Evolutionary conservation across 2,888 invertebrate genomes (phyloP).

Genomic region (Meandrusa payeni): DNA sequence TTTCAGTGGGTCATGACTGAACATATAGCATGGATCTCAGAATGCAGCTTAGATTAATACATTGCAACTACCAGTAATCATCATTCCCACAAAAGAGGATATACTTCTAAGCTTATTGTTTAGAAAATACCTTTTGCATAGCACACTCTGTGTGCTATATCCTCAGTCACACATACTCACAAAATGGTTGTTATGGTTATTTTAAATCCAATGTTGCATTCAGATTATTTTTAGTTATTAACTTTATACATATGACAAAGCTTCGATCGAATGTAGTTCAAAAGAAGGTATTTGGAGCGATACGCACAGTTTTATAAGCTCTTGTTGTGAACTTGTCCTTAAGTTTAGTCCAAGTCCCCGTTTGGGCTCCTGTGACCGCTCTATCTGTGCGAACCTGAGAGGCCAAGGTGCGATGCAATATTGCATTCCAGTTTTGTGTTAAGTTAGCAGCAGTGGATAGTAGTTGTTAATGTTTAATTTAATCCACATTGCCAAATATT

Average conservation of each 20-base stretch:
- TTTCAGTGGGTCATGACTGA: slow-evolving; percentile 73
- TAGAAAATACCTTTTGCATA: slow-evolving; percentile 45
- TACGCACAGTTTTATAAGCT: slow-evolving; percentile 70
- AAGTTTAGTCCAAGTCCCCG: slow-evolving; percentile 38
- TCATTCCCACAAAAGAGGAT: slow-evolving; percentile 45
- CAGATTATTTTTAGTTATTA: slow-evolving; percentile 73
- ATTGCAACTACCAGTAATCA: slow-evolving; percentile 48
- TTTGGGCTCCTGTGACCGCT: slow-evolving; percentile 15
- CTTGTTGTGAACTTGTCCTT: slow-evolving; percentile 58
- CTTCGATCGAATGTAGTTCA: slow-evolving; percentile 75
- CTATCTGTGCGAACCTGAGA: slow-evolving; percentile 34
- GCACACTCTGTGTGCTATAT: slow-evolving; percentile 64
- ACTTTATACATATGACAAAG: slow-evolving; percentile 59
- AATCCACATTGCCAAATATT: slow-evolving; percentile 76
- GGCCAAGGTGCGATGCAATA: slow-evolving; percentile 78
- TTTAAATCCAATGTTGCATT: slow-evolving; percentile 74
- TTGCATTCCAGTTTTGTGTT: slow-evolving; percentile 79
- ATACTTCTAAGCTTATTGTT: slow-evolving; percentile 37
- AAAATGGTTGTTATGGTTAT: slow-evolving; percentile 74
- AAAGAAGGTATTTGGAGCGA: slow-evolving; percentile 69
- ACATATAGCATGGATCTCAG: slow-evolving; percentile 79
- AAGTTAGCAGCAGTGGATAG: slow-evolving; percentile 70
- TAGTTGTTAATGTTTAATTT: slow-evolving; percentile 72
- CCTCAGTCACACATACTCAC: slow-evolving; percentile 68
- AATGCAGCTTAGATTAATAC: slow-evolving; percentile 70